Conservation (phyloP, 2,797 vertebrate genomes). For the Hirundo rustica region DNA sequence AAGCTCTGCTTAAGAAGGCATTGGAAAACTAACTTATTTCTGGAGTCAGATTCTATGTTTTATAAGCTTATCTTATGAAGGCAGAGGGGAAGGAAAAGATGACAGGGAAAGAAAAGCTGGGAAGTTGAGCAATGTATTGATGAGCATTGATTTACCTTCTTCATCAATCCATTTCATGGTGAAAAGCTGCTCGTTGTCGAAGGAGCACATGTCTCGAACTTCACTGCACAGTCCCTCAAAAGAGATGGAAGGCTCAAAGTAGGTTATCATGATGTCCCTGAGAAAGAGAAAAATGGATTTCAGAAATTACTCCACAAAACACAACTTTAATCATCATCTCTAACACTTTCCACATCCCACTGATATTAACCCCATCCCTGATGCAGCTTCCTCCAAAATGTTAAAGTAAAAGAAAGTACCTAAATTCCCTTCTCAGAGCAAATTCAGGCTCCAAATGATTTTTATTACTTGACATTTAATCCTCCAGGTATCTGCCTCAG, state of each 20-base stretch:
- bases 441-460: not conserved
- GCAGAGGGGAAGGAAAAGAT: not conserved
- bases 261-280: slow-evolving; percentile 99
- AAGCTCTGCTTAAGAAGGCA: not conserved
- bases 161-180: slow-evolving; percentile 99
- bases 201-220: slow-evolving; percentile 96
- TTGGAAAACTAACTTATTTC: not conserved
- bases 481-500: not conserved
- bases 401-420: not conserved
- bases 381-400: not conserved
- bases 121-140: not conserved
- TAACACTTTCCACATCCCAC: not conserved
- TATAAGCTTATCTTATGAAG: not conserved
- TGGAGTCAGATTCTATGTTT: not conserved
- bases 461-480: not conserved
- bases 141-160: slow-evolving; percentile 82
- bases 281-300: not conserved
- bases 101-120: not conserved
- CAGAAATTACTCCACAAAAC: not conserved
- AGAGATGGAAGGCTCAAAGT: slow-evolving; percentile 96
- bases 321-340: not conserved
- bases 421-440: not conserved
- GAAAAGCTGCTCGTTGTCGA: slow-evolving; percentile 97
- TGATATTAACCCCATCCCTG: not conserved
- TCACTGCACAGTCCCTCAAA: slow-evolving; percentile 91